A percentile compares a stretch with the other conserved stretches of the same genome.
These are phyloP conservation scores for Cynopterus brachyotis DNA, from an alignment of 2,113 vertebrate genomes.

Conservation along the genomic window DNA sequence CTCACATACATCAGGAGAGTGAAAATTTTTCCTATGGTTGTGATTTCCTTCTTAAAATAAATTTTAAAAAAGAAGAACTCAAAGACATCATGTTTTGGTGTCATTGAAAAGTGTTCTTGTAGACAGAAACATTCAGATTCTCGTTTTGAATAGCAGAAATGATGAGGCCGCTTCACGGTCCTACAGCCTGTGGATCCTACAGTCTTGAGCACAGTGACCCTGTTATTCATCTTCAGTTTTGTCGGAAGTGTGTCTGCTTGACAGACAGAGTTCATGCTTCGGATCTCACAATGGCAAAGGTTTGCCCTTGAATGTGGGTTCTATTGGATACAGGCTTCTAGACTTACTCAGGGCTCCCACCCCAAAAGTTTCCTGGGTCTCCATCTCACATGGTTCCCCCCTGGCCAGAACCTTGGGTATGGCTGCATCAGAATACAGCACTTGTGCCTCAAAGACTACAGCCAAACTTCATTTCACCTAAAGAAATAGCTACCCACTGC, in stretches of 20 bases:
- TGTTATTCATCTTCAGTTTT: background rate
- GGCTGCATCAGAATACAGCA: fast-evolving
- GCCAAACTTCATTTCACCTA: background rate
- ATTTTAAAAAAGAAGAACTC: background rate
- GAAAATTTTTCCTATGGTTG: background rate
- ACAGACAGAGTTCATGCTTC: background rate
- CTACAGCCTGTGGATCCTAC: too few relatives aligned
- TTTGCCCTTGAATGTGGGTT: background rate
- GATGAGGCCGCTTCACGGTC: background rate
- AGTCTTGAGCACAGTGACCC: background rate
- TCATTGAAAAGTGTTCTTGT: background rate
- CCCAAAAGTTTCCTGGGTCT: background rate
- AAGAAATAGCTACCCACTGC: background rate
- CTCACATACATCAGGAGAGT: background rate
- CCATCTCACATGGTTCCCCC: background rate
- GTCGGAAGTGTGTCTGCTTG: background rate
- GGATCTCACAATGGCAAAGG: fast-evolving
- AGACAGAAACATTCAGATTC: background rate
- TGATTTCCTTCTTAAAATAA: conserved; percentile 5
- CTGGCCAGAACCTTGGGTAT: background rate
- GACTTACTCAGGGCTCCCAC: background rate
- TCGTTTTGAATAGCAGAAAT: background rate
- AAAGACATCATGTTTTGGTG: background rate
- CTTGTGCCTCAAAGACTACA: background rate
- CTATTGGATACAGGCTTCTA: background rate